Percentiles rank a stretch among this genome's conserved stretches.
These are phyloP conservation scores for Nothocercus julius DNA, from an alignment of 2,113 vertebrate species.

Conservation along the genomic window DNA sequence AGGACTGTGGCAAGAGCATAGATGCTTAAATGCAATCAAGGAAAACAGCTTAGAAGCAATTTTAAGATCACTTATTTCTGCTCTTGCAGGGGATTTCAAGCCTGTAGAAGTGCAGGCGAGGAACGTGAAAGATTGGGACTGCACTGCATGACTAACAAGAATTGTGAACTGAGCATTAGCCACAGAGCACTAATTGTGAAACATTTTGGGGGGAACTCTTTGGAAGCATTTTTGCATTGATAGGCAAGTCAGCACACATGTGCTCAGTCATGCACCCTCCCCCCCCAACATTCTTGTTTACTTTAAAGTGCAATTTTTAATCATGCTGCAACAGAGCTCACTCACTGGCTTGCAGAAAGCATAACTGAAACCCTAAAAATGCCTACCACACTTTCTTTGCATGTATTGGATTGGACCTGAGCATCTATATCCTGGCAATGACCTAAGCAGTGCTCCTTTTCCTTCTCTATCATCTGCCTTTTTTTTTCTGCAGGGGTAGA, in stretches of 20 bases:
- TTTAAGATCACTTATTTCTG: not conserved
- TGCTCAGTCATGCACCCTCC: not conserved
- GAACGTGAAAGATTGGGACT: not conserved
- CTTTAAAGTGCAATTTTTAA: not conserved
- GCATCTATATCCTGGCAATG: not conserved
- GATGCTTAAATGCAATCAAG: not conserved
- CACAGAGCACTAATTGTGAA: not conserved
- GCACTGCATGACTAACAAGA: not conserved
- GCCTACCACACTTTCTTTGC: not conserved
- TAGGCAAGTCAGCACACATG: not conserved
- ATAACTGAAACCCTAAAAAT: not conserved
- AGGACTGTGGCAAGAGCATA: not conserved
- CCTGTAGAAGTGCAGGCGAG: not conserved
- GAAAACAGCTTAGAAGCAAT: not conserved
- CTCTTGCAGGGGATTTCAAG: not conserved
- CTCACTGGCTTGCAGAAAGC: not conserved
- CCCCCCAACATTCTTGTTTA: not conserved
- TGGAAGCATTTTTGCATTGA: not conserved
- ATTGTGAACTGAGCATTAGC: not conserved
- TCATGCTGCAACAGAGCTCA: not conserved
- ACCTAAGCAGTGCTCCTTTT: not conserved
- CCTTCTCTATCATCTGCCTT: not conserved
- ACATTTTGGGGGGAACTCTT: not conserved
- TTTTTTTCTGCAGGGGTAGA: not conserved
- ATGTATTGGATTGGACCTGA: not conserved